Percentiles rank a stretch among this genome's conserved stretches.
Evolutionary conservation across 2,797 vertebrate genomes (phyloP).

Genomic region (Gobionotothen gibberifrons): DNA sequence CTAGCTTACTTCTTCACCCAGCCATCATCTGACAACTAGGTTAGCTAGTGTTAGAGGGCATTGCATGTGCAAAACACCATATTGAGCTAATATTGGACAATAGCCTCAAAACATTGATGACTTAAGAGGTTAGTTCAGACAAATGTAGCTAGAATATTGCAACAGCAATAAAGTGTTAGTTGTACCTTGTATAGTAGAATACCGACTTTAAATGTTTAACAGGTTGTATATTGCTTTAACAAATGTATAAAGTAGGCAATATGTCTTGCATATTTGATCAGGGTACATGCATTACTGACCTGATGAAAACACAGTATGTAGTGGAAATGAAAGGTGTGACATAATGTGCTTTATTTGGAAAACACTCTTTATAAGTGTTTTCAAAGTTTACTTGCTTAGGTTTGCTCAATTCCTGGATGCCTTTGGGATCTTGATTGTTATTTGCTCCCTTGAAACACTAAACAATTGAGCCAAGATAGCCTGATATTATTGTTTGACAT

Average conservation of each 20-base stretch:
- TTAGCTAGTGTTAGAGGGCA: conserved; percentile 21
- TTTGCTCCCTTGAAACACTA: too few relatives aligned
- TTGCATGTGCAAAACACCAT: neutral
- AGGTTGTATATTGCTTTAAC: neutral
- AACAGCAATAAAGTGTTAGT: neutral
- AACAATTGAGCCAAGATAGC: too few relatives aligned
- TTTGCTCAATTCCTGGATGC: too few relatives aligned
- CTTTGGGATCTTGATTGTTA: too few relatives aligned
- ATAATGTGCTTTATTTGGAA: neutral
- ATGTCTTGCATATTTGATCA: neutral
- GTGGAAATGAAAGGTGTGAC: neutral
- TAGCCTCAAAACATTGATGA: neutral
- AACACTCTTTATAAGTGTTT: neutral
- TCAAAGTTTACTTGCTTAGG: too few relatives aligned
- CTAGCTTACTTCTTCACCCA: conserved; percentile 17
- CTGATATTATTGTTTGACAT: too few relatives aligned
- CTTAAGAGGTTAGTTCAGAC: neutral
- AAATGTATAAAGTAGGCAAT: neutral
- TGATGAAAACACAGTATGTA: neutral
- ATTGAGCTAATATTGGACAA: neutral
- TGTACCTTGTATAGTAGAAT: neutral
- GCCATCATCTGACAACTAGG: conserved; percentile 5
- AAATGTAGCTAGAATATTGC: neutral
- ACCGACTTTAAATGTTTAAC: neutral
- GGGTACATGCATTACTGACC: neutral